These are phyloP conservation scores for Falco cherrug DNA, from an alignment of 2,797 vertebrate species.

Conservation along the genomic window DNA sequence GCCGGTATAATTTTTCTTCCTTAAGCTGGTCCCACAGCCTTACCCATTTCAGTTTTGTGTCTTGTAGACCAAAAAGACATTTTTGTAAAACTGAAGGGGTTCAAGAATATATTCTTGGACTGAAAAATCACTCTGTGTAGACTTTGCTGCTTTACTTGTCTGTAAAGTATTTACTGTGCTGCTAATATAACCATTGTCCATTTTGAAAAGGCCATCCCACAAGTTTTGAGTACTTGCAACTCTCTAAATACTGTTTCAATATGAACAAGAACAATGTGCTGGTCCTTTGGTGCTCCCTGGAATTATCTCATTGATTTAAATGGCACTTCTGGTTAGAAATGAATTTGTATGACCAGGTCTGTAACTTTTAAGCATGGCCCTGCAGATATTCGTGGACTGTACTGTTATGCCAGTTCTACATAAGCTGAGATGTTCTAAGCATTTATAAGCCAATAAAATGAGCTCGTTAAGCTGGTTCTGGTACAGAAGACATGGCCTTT, in stretches of 20 bases:
- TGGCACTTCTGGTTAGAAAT: neutral
- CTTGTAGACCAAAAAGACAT: neutral
- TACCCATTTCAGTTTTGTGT: neutral
- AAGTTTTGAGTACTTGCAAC: neutral
- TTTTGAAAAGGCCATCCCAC: neutral
- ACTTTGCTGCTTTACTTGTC: neutral
- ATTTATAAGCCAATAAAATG: neutral
- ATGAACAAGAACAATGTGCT: neutral
- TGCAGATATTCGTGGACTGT: neutral
- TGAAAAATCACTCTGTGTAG: neutral
- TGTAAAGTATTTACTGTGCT: neutral
- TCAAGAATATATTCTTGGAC: neutral
- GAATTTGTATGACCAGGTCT: neutral
- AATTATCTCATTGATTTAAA: neutral
- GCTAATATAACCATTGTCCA: neutral
- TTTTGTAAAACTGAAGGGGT: neutral
- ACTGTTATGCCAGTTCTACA: neutral
- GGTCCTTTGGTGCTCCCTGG: neutral
- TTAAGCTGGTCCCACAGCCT: neutral
- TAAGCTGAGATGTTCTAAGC: neutral
- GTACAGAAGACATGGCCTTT: neutral
- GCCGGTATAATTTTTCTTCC: neutral
- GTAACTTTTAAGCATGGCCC: neutral
- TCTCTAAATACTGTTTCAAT: neutral
- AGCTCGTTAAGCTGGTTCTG: neutral